Base-by-base conservation (phyloP, 2,888 invertebrate species). In the Cosmia pyralina region DNA sequence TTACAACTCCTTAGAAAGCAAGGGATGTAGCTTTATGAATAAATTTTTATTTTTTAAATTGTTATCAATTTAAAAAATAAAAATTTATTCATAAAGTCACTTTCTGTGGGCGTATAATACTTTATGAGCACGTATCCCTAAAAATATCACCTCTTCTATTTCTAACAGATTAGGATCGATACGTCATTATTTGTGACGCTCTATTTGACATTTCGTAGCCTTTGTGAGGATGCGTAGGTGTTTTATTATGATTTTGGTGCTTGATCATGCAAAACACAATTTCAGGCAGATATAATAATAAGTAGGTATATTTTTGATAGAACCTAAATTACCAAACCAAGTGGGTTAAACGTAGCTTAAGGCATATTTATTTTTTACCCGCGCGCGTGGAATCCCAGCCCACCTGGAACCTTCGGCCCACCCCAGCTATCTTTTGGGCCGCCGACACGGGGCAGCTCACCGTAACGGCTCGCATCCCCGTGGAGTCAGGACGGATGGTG, bases 311-410 rank as follows among this genome's bases (percentile, higher is more conserved):
- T 34, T 22, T 48, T 48, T 1, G 8, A 48, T 34, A n/a, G 22
- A 44, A 41, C 11, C 22, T 38, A 38, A 13, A 11, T 8, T 13
- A 41, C 15, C n/a, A n/a, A 0, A 57, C 5, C 34, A n/a, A 53
- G 0, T 28, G 50, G 38, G 48, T 22, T 75, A 64, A 66, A 53
- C 38, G 13, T 66, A 17, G 50, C 53, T 50, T 6, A 7, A 46
- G 46, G 59, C 58, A 41, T 11, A 34, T 67, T 69, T 67, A 72
- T 82, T 76, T 62, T n/a, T n/a, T n/a, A n/a, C n/a, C n/a, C n/a
- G n/a, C n/a, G n/a, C n/a, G n/a, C n/a, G n/a, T n/a, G n/a, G n/a
- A n/a, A n/a, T n/a, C n/a, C n/a, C n/a, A n/a, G n/a, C n/a, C n/a
- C n/a, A n/a, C n/a, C n/a, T n/a, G n/a, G n/a, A n/a, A n/a, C n/a